These are phyloP conservation scores for Cephalopholis sonnerati DNA, from an alignment of 2,113 vertebrate species.

Conservation along the genomic window DNA sequence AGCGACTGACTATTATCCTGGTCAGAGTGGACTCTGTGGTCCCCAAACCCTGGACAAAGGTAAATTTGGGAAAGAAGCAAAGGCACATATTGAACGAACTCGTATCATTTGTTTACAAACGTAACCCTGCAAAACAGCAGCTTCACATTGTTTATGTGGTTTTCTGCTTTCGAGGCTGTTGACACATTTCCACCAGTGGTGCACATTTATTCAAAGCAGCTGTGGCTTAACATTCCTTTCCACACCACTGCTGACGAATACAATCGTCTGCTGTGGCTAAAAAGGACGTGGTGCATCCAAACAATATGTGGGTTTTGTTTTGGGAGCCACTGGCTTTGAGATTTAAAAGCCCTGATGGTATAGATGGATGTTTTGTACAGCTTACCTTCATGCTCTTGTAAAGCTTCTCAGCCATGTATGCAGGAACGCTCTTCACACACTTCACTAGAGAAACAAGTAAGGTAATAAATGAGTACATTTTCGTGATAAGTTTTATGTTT, in stretches of 20 bases:
- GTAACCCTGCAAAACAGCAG: neutral
- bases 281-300: conserved; percentile 7
- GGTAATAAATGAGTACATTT: neutral
- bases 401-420: conserved; percentile 83
- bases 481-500: neutral
- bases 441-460: conserved; percentile 74
- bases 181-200: conserved; percentile 12
- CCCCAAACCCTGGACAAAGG: conserved; percentile 84
- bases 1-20: conserved; percentile 89
- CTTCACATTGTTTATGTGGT: neutral
- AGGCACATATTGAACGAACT: neutral
- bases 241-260: conserved; percentile 39
- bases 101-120: neutral
- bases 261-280: conserved; percentile 16
- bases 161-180: neutral
- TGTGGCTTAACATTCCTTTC: conserved; percentile 69
- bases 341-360: neutral
- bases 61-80: neutral
- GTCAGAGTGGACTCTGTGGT: conserved; percentile 88
- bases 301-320: conserved; percentile 38
- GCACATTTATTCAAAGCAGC: conserved; percentile 28
- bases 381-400: conserved; percentile 84
- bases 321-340: neutral
- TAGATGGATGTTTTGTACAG: neutral
- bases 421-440: conserved; percentile 82